phyloP scores from a whole-genome alignment of 2,888 invertebrate species.

The Teinopalpus imperialis region DNA sequence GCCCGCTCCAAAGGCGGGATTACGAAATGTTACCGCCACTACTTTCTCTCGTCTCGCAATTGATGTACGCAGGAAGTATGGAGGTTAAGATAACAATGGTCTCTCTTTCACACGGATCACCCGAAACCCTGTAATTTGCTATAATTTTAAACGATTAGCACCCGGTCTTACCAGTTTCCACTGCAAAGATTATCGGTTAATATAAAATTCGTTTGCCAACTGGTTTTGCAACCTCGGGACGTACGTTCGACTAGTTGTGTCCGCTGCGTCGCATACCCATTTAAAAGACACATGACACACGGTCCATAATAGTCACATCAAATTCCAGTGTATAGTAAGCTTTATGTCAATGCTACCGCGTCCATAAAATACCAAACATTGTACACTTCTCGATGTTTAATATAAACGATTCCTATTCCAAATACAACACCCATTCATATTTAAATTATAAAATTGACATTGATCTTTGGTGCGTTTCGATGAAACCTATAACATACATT shows the following conservation, averaged over 20 bases:
- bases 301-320: slow-evolving; percentile 7
- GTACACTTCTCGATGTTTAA: slow-evolving; percentile 5
- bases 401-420: slow-evolving; percentile 24
- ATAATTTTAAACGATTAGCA: slow-evolving; percentile 28
- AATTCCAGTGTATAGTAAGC: slow-evolving; percentile 14
- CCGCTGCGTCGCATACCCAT: slow-evolving; percentile 17
- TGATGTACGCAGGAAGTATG: slow-evolving; percentile 61
- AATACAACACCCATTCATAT: slow-evolving; percentile 24
- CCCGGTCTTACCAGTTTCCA: slow-evolving; percentile 27
- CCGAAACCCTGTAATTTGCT: slow-evolving; percentile 29
- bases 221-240: slow-evolving; percentile 32
- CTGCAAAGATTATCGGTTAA: slow-evolving; percentile 26
- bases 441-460: slow-evolving; percentile 24
- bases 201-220: slow-evolving; percentile 32
- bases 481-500: slow-evolving; percentile 19
- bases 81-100: slow-evolving; percentile 77
- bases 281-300: slow-evolving; percentile 13
- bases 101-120: slow-evolving; percentile 18
- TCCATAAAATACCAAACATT: slow-evolving; percentile 15
- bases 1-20: slow-evolving; percentile 55
- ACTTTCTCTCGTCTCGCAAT: slow-evolving; percentile 71
- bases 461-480: slow-evolving; percentile 22
- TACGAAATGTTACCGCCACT: slow-evolving; percentile 63
- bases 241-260: slow-evolving; percentile 18
- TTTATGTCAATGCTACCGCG: slow-evolving; percentile 3